These are phyloP conservation scores for Apteryx owenii DNA, from an alignment of 2,113 vertebrate species.

Conservation along the genomic window DNA sequence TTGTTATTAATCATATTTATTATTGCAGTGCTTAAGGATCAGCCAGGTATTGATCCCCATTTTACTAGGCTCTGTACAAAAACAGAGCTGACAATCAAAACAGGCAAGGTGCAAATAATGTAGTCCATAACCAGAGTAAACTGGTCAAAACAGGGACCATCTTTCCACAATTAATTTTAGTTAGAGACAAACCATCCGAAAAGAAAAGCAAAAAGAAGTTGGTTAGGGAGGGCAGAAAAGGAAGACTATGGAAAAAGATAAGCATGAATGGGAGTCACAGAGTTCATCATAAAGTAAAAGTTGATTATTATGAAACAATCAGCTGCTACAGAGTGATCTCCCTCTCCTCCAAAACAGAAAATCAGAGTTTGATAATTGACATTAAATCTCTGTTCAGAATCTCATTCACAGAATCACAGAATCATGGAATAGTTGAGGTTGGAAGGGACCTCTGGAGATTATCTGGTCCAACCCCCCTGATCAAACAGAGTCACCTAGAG, in stretches of 20 bases:
- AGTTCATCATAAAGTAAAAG: not conserved
- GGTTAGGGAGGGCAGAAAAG: not conserved
- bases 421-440: not conserved
- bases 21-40: not conserved
- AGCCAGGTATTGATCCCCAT: slow-evolving; percentile 10
- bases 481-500: not conserved
- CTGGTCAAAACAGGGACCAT: not conserved
- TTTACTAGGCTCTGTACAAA: not conserved
- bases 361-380: not conserved
- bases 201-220: not conserved
- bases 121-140: not conserved
- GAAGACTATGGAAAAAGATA: not conserved
- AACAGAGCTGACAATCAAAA: not conserved
- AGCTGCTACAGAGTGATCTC: not conserved
- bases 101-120: not conserved
- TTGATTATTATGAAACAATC: not conserved
- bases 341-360: not conserved
- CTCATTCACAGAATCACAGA: not conserved
- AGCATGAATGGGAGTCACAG: not conserved
- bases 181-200: not conserved
- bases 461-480: not conserved
- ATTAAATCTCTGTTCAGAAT: not conserved
- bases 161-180: not conserved
- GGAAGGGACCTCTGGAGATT: not conserved
- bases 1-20: slow-evolving; percentile 1